Percentiles rank a stretch among this genome's conserved stretches.
Evolutionary conservation across 2,113 vertebrate genomes (phyloP).

Genomic region (Erinaceus europaeus): DNA sequence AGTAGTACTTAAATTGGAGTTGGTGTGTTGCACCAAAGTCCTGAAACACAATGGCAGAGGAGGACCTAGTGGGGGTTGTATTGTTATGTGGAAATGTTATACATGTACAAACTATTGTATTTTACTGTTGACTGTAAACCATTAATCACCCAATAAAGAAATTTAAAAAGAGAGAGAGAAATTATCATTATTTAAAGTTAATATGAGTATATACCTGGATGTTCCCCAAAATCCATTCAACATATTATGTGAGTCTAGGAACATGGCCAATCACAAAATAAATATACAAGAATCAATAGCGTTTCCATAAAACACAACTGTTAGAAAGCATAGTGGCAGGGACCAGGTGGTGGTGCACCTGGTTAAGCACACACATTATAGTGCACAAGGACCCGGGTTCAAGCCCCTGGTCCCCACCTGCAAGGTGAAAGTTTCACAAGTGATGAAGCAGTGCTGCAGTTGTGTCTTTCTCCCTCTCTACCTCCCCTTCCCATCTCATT

Average conservation of each 20-base stretch:
- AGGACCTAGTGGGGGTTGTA: no score
- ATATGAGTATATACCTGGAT: conserved; percentile 40
- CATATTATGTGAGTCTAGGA: conserved; percentile 46
- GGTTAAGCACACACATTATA: not conserved
- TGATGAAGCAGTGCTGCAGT: no score
- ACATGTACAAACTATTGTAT: no score
- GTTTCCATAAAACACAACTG: conserved; percentile 7
- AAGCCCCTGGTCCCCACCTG: not conserved
- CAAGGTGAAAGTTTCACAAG: no score
- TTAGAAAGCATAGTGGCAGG: not conserved
- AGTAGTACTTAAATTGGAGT: no score
- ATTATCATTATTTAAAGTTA: conserved; percentile 49
- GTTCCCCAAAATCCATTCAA: conserved; percentile 44
- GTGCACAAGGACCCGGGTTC: not conserved
- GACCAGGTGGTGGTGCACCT: not conserved
- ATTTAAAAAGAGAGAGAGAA: not conserved
- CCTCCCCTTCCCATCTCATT: no score
- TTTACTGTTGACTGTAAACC: no score
- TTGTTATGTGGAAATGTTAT: no score
- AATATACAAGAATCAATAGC: conserved; percentile 55
- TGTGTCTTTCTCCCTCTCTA: no score
- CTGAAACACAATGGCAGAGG: no score
- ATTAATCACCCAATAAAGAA: no score
- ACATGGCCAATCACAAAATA: conserved; percentile 44
- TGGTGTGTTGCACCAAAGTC: no score